These are phyloP conservation scores for Microchirus variegatus DNA, from an alignment of 2,797 vertebrate genomes.

Conservation along the genomic window DNA sequence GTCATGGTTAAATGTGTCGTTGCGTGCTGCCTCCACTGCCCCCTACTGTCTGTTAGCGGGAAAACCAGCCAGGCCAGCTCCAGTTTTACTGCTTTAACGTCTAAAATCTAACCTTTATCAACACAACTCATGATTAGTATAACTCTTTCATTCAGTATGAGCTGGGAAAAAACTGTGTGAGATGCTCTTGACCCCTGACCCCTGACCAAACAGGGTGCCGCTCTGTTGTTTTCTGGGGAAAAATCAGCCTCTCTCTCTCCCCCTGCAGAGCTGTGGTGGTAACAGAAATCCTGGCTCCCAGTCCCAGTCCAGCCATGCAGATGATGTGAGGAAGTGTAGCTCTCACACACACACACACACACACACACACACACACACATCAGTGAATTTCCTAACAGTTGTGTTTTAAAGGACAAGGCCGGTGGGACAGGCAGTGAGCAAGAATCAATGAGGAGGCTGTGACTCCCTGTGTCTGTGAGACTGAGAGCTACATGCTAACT, in stretches of 20 bases:
- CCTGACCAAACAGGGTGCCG: conserved; percentile 1
- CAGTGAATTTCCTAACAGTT: conserved; percentile 73
- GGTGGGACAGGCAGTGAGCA: conserved; percentile 72
- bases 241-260: background rate
- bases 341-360: conserved; percentile 32
- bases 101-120: no score
- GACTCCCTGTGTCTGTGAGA: conserved; percentile 50
- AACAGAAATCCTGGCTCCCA: conserved; percentile 69
- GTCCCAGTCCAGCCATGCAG: conserved; percentile 58
- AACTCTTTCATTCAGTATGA: no score
- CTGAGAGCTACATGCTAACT: conserved; percentile 31
- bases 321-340: conserved; percentile 58
- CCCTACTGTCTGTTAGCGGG: no score
- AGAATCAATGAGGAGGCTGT: conserved; percentile 82
- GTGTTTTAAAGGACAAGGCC: conserved; percentile 82
- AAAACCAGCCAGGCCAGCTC: no score
- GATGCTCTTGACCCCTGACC: background rate
- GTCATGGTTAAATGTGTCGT: no score
- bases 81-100: no score
- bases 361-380: conserved; percentile 54
- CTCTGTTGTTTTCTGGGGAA: no score
- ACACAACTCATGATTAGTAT: no score
- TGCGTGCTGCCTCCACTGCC: no score
- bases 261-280: conserved; percentile 40
- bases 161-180: no score